phyloP scores from a whole-genome alignment of 2,113 vertebrate genomes.

The Salvator merianae region DNA sequence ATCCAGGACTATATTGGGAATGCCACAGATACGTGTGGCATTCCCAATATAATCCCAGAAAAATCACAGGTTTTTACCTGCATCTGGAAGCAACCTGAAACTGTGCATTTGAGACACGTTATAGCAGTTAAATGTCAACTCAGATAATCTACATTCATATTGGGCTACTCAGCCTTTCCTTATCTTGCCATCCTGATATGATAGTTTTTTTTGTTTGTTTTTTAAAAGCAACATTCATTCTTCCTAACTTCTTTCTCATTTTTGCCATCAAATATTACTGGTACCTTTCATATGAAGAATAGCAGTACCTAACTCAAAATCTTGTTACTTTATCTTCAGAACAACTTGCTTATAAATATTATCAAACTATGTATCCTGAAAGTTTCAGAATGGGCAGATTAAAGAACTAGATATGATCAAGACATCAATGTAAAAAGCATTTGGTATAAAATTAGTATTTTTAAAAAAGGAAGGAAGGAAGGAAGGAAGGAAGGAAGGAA shows the following conservation, averaged over 20 bases:
- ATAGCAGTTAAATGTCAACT: neutral
- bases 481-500: neutral
- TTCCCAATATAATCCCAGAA: no score
- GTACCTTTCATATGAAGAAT: neutral
- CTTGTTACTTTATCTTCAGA: neutral
- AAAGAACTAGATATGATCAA: neutral
- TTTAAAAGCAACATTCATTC: neutral
- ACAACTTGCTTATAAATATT: neutral
- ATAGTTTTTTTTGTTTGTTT: neutral
- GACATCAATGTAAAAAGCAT: neutral
- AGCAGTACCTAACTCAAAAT: neutral
- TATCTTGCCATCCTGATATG: neutral
- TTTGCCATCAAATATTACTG: neutral
- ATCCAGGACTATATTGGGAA: no score
- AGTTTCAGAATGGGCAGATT: neutral
- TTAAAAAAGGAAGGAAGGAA: neutral
- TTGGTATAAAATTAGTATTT: neutral
- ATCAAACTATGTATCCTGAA: neutral
- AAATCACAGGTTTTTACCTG: no score
- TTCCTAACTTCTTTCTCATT: neutral
- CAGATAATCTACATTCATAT: no score
- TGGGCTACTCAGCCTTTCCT: neutral
- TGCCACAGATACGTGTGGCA: no score
- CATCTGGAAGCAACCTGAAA: neutral
- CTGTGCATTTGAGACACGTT: neutral